Conservation (phyloP, 2,113 vertebrate genomes). For the Chaenogobius annularis region DNA sequence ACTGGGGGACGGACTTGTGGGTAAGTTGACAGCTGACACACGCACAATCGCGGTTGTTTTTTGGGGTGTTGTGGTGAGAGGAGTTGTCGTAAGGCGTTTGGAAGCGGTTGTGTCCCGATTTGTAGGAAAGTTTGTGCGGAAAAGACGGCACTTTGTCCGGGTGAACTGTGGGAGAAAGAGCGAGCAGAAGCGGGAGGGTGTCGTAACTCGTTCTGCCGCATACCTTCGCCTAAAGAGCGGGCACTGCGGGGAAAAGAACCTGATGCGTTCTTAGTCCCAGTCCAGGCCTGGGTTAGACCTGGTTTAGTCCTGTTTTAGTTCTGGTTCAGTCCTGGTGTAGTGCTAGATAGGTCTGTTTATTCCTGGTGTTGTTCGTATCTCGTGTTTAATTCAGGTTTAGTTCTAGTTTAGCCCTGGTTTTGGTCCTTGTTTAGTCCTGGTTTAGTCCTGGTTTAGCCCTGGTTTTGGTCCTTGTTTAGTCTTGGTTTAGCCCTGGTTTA, state of each 20-base stretch:
- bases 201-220: constrained; percentile 57
- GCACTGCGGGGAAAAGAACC: constrained; percentile 15
- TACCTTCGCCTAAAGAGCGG: constrained; percentile 36
- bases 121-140: neutral
- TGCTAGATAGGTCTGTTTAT: too few relatives aligned
- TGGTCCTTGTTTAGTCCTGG: too few relatives aligned
- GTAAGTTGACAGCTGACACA: constrained; percentile 68
- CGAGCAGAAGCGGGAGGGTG: constrained; percentile 24
- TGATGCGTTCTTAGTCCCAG: constrained; percentile 6
- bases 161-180: too few relatives aligned
- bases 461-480: too few relatives aligned
- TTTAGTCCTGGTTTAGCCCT: too few relatives aligned
- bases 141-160: neutral
- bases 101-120: neutral
- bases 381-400: too few relatives aligned
- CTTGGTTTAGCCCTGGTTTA: too few relatives aligned
- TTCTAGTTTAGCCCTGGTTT: neutral
- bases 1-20: constrained; percentile 73
- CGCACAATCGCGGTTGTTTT: neutral
- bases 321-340: neutral
- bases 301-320: too few relatives aligned
- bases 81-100: constrained; percentile 20
- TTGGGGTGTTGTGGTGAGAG: neutral
- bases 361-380: too few relatives aligned
- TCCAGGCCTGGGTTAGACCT: neutral